Conservation (phyloP, 2,797 vertebrate species). For the Lophotriccus pileatus region DNA sequence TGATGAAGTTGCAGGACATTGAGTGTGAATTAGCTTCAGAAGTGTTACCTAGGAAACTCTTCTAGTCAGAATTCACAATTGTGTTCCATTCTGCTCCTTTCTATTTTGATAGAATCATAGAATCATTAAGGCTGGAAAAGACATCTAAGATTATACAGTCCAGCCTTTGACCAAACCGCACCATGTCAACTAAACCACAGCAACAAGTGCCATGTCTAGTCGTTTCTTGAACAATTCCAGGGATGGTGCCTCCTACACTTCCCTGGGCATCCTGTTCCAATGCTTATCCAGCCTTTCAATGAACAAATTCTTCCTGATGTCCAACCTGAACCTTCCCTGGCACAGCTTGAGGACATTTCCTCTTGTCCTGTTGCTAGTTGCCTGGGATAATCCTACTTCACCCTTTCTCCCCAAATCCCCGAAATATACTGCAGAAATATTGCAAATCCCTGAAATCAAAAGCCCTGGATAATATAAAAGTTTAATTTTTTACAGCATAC, state of each 20-base stretch:
- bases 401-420: too few species aligned
- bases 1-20: neutral
- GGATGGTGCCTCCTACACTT: neutral
- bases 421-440: too few species aligned
- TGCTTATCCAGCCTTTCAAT: neutral
- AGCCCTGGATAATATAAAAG: neutral
- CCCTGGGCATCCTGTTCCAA: neutral
- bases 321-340: neutral
- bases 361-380: neutral
- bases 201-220: fast-evolving
- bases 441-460: too few species aligned
- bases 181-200: neutral
- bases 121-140: neutral
- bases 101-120: neutral
- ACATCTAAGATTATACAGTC: fast-evolving
- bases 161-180: neutral
- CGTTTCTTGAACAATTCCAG: neutral
- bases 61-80: neutral
- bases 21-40: neutral
- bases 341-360: fast-evolving
- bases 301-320: neutral
- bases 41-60: neutral
- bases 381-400: neutral
- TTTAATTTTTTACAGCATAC: neutral
- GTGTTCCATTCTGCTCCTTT: neutral